A percentile compares a stretch with the other conserved stretches of the same genome.
phyloP scores from a whole-genome alignment of 2,113 vertebrate species.

The Corydoras maculifer region DNA sequence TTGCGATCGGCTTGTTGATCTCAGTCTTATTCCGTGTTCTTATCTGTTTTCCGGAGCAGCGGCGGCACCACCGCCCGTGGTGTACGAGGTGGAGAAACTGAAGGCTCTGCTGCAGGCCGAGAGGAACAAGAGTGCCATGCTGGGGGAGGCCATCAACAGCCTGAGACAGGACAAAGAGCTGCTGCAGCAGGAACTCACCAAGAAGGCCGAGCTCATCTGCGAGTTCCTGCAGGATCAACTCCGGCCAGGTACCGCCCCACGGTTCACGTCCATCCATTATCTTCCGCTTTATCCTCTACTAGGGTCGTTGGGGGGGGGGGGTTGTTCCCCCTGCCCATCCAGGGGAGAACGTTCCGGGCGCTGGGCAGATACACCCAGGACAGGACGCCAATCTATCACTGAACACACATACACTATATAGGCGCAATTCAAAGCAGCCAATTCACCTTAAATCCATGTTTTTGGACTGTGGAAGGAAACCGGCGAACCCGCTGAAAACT shows the following conservation, averaged over 20 bases:
- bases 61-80: slow-evolving; percentile 30
- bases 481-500: too few relatives aligned
- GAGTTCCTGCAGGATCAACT: slow-evolving; percentile 61
- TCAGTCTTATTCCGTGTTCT: background rate
- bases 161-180: slow-evolving; percentile 61
- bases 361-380: too few relatives aligned
- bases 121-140: slow-evolving; percentile 46
- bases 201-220: slow-evolving; percentile 58
- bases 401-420: too few relatives aligned
- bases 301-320: too few relatives aligned
- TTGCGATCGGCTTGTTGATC: too few relatives aligned
- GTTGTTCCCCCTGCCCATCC: too few relatives aligned
- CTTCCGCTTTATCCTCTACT: too few relatives aligned
- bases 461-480: too few relatives aligned
- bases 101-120: slow-evolving; percentile 48
- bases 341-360: too few relatives aligned
- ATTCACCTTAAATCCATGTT: too few relatives aligned
- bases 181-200: slow-evolving; percentile 56
- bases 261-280: background rate
- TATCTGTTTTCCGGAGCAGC: slow-evolving; percentile 16
- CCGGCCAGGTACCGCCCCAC: slow-evolving; percentile 42
- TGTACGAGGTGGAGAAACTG: slow-evolving; percentile 50
- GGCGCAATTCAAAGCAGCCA: too few relatives aligned
- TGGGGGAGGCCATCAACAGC: slow-evolving; percentile 53
- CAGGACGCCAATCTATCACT: too few relatives aligned